Conservation (phyloP, 2,113 vertebrate genomes). For the Rhinogobius similis region DNA sequence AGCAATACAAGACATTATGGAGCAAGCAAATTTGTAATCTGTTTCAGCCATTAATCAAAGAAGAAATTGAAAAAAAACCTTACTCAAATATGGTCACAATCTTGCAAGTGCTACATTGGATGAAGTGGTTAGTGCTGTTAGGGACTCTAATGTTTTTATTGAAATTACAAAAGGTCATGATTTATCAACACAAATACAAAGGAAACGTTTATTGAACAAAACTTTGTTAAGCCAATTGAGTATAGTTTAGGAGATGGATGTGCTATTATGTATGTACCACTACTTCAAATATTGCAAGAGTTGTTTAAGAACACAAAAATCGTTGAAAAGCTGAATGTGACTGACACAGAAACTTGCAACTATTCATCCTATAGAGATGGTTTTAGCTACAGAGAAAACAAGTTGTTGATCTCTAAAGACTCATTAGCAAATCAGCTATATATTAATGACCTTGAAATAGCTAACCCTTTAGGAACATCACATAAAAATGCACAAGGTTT, state of each 20-base stretch:
- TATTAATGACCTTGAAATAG: slow-evolving; percentile 20
- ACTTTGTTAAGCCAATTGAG: slow-evolving; percentile 29
- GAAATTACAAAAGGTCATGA: slow-evolving; percentile 19
- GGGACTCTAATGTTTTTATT: slow-evolving; percentile 36
- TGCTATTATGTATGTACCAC: slow-evolving; percentile 43
- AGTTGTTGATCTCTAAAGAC: slow-evolving; percentile 4
- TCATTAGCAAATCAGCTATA: slow-evolving; percentile 11
- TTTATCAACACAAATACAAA: slow-evolving; percentile 18
- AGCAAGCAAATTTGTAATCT: background rate
- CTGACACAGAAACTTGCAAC: background rate
- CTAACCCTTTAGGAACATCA: slow-evolving; percentile 19
- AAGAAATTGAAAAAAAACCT: slow-evolving; percentile 17
- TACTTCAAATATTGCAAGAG: slow-evolving; percentile 44
- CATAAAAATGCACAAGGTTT: slow-evolving; percentile 21
- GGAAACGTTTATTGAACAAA: slow-evolving; percentile 32
- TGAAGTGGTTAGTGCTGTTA: slow-evolving; percentile 33
- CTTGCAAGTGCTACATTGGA: slow-evolving; percentile 8
- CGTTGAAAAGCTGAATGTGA: slow-evolving; percentile 19
- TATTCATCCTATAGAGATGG: slow-evolving; percentile 24
- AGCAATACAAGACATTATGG: background rate
- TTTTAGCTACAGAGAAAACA: slow-evolving; percentile 32
- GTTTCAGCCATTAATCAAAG: slow-evolving; percentile 32
- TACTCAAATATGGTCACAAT: slow-evolving; percentile 24
- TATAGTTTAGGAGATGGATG: slow-evolving; percentile 31
- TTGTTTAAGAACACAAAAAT: slow-evolving; percentile 48